Percentiles rank a stretch among this genome's conserved stretches.
phyloP scores from a whole-genome alignment of 2,113 vertebrate genomes.

The Halcyon senegalensis region DNA sequence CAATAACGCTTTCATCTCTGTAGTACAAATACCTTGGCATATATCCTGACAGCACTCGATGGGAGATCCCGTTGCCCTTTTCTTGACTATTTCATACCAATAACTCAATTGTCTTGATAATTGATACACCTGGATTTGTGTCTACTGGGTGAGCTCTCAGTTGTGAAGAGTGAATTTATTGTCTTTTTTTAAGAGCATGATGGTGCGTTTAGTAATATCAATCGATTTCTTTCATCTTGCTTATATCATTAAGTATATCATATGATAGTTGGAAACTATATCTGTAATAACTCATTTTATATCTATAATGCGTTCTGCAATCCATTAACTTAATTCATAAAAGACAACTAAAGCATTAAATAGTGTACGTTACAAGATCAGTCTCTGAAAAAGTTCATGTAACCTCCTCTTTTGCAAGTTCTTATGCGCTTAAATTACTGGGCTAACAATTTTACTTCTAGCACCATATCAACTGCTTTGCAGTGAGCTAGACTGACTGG shows the following conservation, averaged over 20 bases:
- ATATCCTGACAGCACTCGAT: neutral
- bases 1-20: neutral
- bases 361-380: neutral
- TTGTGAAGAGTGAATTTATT: neutral
- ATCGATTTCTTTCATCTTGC: neutral
- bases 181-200: neutral
- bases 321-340: neutral
- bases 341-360: neutral
- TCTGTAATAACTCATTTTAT: neutral
- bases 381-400: neutral
- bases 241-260: neutral
- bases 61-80: neutral
- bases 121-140: neutral
- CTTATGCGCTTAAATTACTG: neutral
- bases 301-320: neutral
- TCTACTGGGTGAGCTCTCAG: neutral
- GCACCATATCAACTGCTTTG: neutral
- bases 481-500: rapidly evolving
- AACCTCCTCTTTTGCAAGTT: neutral
- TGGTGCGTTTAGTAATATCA: neutral
- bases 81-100: neutral
- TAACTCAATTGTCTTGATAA: neutral
- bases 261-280: neutral
- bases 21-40: neutral
- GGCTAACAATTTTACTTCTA: neutral